Percentiles rank a stretch among this genome's conserved stretches.
Evolutionary conservation across 2,113 vertebrate genomes (phyloP).

Genomic region (Ammodytes dubius): DNA sequence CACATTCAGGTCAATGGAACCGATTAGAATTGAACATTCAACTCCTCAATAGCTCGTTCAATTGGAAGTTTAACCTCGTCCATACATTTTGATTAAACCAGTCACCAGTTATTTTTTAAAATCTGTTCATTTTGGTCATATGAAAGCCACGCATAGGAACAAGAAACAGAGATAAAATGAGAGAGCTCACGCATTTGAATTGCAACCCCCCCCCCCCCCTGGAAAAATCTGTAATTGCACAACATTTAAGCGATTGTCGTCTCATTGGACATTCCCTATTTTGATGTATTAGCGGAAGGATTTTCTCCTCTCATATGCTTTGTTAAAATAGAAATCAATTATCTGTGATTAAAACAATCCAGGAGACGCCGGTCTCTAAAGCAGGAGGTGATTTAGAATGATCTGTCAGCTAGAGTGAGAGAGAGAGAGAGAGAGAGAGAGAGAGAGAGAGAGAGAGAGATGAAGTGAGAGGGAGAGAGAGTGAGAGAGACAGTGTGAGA

Average conservation of each 20-base stretch:
- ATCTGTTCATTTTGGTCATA: slow-evolving; percentile 21
- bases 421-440: no score
- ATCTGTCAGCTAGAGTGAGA: slow-evolving; percentile 63
- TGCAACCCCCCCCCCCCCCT: background rate
- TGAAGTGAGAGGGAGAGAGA: no score
- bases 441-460: no score
- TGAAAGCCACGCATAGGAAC: slow-evolving; percentile 8
- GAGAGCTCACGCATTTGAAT: slow-evolving; percentile 23
- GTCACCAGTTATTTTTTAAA: slow-evolving; percentile 4
- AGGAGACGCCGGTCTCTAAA: slow-evolving; percentile 54
- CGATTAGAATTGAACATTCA: background rate
- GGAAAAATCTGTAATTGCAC: slow-evolving; percentile 6
- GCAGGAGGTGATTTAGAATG: slow-evolving; percentile 69
- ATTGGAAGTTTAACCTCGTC: background rate
- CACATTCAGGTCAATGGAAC: slow-evolving; percentile 8
- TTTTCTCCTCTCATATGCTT: slow-evolving; percentile 54
- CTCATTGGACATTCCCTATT: slow-evolving; percentile 36
- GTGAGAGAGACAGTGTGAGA: no score
- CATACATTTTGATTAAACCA: slow-evolving; percentile 9
- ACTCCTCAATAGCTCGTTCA: slow-evolving; percentile 13
- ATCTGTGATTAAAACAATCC: slow-evolving; percentile 76
- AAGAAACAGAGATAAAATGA: slow-evolving; percentile 32
- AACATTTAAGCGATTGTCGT: slow-evolving; percentile 30
- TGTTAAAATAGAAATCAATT: slow-evolving; percentile 74
- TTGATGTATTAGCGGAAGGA: slow-evolving; percentile 43